Evolutionary conservation across 2,113 vertebrate genomes (phyloP), one percentile per base, ranked within the genome.

Genomic region (Chunga burmeisteri): DNA sequence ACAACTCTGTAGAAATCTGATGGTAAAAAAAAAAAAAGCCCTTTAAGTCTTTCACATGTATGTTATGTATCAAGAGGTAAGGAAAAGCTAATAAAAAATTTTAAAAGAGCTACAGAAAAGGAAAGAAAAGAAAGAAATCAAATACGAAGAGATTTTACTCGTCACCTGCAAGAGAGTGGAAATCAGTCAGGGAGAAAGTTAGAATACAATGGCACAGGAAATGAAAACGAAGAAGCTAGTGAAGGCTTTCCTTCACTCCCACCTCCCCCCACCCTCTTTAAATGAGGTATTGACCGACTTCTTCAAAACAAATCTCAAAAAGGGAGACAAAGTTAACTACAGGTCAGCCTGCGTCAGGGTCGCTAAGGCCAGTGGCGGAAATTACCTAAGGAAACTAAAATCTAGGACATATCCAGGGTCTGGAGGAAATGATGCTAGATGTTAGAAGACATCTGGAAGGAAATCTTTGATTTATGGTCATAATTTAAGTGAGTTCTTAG

Each of bases 381-480:
- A 97, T 97, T 97, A 97, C 94, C 96, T 92, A 96, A 97, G 93
- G 97, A 98, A 97, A 97, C 94, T 93, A 91, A 98, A 97, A 98
- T 97, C 94, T 96, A 94, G 97, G 94, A 96, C 94, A 97, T 96
- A 94, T 90, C 85, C 86, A 96, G 94, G 95, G 93, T 85, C 86
- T 96, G 91, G 93, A 98, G 97, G 95, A 95, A 98, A 96, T 86
- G 77, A 97, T 88, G 67, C 81, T 95, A 91, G 97, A 97, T 96
- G 96, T 96, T 97, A 93, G 95, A 96, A 97, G 98, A 96, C 95
- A 94, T 94, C 91, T 96, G 93, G 93, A 95, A 98, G 86, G 81
- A 97, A 97, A 97, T 90, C 66, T 92, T 77, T 86, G 81, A 81
- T 94, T 97, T 96, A 91, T 79, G 82, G 72, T 93, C 80, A 92